Evolutionary conservation across 2,113 vertebrate genomes (phyloP).

Genomic region (western clawed frog (Xenopus tropicalis)): UCB_Xtro_10.0 CM004448.2:97932001-97932500

Average conservation of each 20-base stretch:
- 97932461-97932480: no score
- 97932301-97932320: slow-evolving; percentile 21
- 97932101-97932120: slow-evolving; percentile 5
- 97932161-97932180: slow-evolving; percentile 27
- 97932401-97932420: no score
- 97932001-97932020: no score
- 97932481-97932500: no score
- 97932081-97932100: background rate
- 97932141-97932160: slow-evolving; percentile 30
- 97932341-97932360: no score
- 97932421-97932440: no score
- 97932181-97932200: slow-evolving; percentile 24
- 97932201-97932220: slow-evolving; percentile 13
- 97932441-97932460: no score
- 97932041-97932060: no score
- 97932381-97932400: no score
- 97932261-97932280: slow-evolving; percentile 5
- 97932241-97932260: slow-evolving; percentile 28
- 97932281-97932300: slow-evolving; percentile 16
- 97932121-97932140: slow-evolving; percentile 20
- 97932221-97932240: slow-evolving; percentile 36
- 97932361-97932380: no score
- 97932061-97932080: background rate
- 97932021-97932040: no score
- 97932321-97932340: background rate